Base-by-base conservation (phyloP, 2,797 vertebrate genomes). In the Amazona finschi region DNA sequence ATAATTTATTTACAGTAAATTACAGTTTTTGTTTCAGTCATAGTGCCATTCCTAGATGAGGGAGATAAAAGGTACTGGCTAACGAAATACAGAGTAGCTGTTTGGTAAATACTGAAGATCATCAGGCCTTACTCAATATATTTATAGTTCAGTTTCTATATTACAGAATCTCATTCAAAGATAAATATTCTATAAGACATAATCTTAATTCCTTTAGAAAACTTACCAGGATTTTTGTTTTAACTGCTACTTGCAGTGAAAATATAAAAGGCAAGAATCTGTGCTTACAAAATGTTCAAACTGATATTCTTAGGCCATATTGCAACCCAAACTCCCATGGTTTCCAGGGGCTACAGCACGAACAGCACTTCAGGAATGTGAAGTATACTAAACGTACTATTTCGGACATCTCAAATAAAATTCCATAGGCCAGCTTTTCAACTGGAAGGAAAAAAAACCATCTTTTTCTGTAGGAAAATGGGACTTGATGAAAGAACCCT, bases 351-450 rank as follows among this genome's bases (percentile, higher is more conserved):
- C 69, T 89, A 85, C 60, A 84, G 61, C 41, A 85, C 53, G 87
- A 92, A 69, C 87, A 94, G 76, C 91, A 65, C 57, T 75, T 75
- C 65, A 87, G 62, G 87, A 94, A 95, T 84, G 85, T 9, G 1
- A 87, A 90, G 21, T 71, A 93, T 77, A 93, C 30, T n/a, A 49
- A 93, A 89, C 0, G 2, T 53, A 87, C 64, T 93, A 79, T 71
- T 95, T 92, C 41, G 80, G 47, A 89, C 52, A 85, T 82, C 69
- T 89, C 65, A 92, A 85, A 80, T 53, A 81, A 82, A 95, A 90
- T 87, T 94, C 75, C 75, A 71, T 43, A 85, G 75, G n/a, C 30
- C 43, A 77, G 41, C 21, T 74, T 91, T 92, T 83, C 57, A 44
- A 78, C 0, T 43, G 38, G 28, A 83, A 94, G 50, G 69, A 70